Conservation (phyloP, 2,113 vertebrate genomes). For the Isichthys henryi region DNA sequence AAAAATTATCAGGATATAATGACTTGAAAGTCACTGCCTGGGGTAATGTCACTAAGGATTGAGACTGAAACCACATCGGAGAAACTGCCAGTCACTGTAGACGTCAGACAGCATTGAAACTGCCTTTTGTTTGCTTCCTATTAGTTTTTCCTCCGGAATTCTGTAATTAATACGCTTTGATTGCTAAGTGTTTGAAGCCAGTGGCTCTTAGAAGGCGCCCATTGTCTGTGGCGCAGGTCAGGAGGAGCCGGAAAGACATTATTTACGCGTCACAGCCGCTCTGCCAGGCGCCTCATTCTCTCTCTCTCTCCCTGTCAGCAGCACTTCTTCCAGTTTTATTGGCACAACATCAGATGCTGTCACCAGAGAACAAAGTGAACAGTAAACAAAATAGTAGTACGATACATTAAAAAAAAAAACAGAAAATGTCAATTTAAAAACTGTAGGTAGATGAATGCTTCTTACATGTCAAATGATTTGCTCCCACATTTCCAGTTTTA, state of each 20-base stretch:
- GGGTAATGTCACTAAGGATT: background rate
- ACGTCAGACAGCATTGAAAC: background rate
- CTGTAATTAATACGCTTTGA: background rate
- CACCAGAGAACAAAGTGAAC: background rate
- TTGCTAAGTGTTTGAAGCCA: background rate
- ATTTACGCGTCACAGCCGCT: background rate
- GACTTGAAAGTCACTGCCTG: background rate
- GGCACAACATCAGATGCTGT: background rate
- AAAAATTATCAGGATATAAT: background rate
- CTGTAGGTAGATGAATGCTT: background rate
- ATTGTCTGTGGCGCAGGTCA: background rate
- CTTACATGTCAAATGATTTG: background rate
- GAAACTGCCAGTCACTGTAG: background rate
- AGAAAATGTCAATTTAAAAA: background rate
- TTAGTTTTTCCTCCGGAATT: background rate
- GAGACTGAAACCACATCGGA: background rate
- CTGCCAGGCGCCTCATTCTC: background rate
- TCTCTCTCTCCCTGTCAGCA: background rate
- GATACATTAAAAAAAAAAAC: background rate
- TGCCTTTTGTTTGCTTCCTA: background rate
- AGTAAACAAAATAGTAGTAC: background rate
- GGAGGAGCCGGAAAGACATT: background rate
- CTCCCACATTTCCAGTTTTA: background rate
- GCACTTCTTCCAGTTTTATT: background rate
- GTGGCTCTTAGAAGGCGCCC: background rate